phyloP scores from a whole-genome alignment of 2,797 vertebrate genomes.

The Mycteria americana region DNA sequence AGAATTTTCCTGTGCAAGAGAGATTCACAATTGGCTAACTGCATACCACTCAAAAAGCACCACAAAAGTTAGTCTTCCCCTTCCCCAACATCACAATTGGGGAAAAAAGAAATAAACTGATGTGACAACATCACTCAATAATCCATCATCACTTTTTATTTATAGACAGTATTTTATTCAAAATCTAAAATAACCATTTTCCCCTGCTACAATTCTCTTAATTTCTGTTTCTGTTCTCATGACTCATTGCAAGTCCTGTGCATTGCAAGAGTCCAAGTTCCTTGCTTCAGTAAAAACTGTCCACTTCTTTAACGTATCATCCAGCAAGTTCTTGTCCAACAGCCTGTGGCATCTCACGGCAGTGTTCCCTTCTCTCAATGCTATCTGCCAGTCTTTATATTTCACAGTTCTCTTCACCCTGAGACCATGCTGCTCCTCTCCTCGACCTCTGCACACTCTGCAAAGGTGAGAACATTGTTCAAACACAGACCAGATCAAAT shows the following conservation, averaged over 20 bases:
- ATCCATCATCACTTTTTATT: neutral
- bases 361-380: neutral
- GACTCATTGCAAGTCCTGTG: neutral
- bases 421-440: neutral
- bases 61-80: neutral
- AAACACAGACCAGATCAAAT: neutral
- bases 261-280: neutral
- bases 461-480: neutral
- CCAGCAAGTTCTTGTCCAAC: conserved; percentile 8
- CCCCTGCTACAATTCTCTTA: neutral
- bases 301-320: neutral
- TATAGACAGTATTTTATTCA: neutral
- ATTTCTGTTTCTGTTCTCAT: neutral
- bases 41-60: neutral
- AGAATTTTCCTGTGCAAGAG: neutral
- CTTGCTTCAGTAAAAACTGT: neutral
- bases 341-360: neutral
- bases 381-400: neutral
- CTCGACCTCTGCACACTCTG: neutral
- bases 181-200: neutral
- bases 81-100: neutral
- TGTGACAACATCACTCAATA: neutral
- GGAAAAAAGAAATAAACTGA: neutral
- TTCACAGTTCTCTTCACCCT: neutral
- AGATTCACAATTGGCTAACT: neutral